Base-by-base conservation (phyloP, 2,888 invertebrate species). In the Trachelus troglodyta region DNA sequence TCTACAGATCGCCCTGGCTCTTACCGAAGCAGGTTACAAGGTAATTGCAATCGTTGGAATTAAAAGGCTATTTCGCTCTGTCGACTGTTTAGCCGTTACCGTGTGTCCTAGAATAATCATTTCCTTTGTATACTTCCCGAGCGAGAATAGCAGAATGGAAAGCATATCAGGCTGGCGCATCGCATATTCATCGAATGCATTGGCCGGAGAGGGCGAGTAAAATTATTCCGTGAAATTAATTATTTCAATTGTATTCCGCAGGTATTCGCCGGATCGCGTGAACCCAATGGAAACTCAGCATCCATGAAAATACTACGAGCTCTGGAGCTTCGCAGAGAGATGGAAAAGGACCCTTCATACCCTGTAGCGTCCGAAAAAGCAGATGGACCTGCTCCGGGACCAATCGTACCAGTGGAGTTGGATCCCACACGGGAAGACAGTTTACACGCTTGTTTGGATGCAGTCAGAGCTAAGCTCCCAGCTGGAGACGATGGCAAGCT, bases 351-450 rank as follows among this genome's bases (percentile, higher is more conserved):
- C 35, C 89, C 89, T 56, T 90, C 89, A 56, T 81, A 89, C 35
- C 91, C 92, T 69, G 87, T 91, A 77, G 91, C 92, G 6, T 77
- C 85, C 69, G 83, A 82, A 30, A 34, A 34, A 23, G 75, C 83
- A 68, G 93, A 93, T 78, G 91, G 92, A 85, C 92, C 92, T 87
- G 92, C 92, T 75, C 86, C 86, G 37, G 88, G 90, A 34, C 93
- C 94, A 79, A 94, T 96, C 76, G 94, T 95, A 79, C 95, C 96
- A 9, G 92, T 97, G 84, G 95, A 96, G 75, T 91, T 97, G 84
- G 97, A 97, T 89, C 96, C 96, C 31, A 96, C 89, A 75, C 93
- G 96, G 71, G 97, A 97, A 91, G 97, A 97, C 90, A 92, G 96
- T 83, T 91, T 97, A 74, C 96, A 96, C 81, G 96, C 96, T 91